phyloP scores from a whole-genome alignment of 2,888 invertebrate genomes.

The Nomada ruficornis region DNA sequence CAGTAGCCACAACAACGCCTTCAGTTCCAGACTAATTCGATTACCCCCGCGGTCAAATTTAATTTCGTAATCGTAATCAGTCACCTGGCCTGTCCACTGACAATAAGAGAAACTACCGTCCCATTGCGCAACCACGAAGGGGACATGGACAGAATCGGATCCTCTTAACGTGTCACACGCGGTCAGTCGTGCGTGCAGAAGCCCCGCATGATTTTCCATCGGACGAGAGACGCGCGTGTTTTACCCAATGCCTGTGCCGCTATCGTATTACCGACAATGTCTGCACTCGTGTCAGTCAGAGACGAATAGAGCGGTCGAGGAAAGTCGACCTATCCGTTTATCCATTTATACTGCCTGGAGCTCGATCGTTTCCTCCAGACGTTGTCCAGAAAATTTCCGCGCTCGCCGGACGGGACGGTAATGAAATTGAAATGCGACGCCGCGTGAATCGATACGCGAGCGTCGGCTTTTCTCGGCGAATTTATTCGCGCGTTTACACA shows the following conservation, averaged over 20 bases:
- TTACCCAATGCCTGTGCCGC: conserved; percentile 51
- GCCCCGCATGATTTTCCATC: conserved; percentile 64
- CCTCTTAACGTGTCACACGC: conserved; percentile 65
- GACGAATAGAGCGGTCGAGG: conserved; percentile 36
- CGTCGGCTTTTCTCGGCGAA: neutral
- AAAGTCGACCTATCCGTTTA: conserved; percentile 57
- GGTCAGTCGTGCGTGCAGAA: conserved; percentile 65
- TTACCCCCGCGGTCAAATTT: conserved; percentile 13
- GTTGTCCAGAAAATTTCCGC: neutral
- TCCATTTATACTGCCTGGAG: conserved; percentile 45
- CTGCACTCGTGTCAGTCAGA: conserved; percentile 44
- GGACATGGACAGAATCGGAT: conserved; percentile 48
- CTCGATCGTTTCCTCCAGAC: conserved; percentile 7
- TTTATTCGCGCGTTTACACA: conserved; percentile 24
- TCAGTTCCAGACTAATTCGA: neutral
- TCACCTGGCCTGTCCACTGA: neutral
- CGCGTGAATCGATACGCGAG: neutral
- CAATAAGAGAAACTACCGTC: neutral
- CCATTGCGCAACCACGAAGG: neutral
- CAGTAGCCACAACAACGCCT: neutral
- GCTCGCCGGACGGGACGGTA: neutral
- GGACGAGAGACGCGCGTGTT: conserved; percentile 20
- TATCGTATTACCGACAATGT: conserved; percentile 65
- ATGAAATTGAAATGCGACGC: conserved; percentile 43
- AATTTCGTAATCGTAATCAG: conserved; percentile 7